These are phyloP conservation scores for Pachymerium ferrugineum DNA, from an alignment of 2,888 invertebrate species.

Conservation along the genomic window DNA sequence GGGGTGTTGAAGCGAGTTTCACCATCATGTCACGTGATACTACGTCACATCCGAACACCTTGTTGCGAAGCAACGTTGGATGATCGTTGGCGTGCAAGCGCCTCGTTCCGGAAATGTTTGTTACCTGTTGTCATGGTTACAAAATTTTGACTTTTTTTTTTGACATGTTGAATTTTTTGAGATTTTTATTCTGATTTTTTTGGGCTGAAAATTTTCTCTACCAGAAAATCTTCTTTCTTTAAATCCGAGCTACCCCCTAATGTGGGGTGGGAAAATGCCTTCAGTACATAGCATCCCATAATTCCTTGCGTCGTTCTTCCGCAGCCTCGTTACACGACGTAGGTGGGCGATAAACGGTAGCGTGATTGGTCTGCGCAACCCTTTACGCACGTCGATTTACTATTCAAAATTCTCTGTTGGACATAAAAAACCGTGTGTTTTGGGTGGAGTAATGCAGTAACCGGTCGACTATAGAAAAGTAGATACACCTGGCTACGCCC, in stretches of 20 bases:
- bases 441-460: conserved; percentile 13
- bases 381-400: too few species aligned
- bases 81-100: conserved; percentile 4
- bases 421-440: neutral
- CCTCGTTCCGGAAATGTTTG: conserved; percentile 8
- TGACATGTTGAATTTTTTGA: neutral
- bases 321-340: neutral
- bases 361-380: neutral
- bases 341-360: neutral
- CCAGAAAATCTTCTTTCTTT: too few species aligned
- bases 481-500: neutral
- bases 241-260: too few species aligned
- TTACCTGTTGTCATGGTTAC: neutral
- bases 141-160: neutral
- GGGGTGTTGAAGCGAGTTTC: neutral
- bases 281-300: neutral
- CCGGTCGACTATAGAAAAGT: neutral
- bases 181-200: too few species aligned
- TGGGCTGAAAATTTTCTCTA: too few species aligned
- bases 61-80: neutral
- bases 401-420: neutral
- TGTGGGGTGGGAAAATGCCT: too few species aligned
- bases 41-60: conserved; percentile 6
- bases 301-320: neutral
- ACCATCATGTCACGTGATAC: neutral